Base-by-base conservation (phyloP, 2,888 invertebrate species). In the Andrena chrysosceles region DNA sequence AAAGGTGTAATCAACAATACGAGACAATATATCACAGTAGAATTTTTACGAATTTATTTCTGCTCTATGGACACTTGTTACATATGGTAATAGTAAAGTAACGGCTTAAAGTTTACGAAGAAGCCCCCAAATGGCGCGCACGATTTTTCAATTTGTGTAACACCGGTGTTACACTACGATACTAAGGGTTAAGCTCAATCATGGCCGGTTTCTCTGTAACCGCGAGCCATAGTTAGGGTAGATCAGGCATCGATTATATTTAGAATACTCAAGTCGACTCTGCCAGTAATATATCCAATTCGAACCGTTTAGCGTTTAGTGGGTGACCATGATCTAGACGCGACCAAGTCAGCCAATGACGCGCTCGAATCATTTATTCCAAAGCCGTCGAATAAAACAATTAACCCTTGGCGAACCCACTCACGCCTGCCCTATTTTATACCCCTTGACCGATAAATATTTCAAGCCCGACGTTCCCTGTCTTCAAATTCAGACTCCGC, bases 231-330 rank as follows among this genome's bases (percentile, higher is more conserved):
- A 71, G 83, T 85, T 85, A 62, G 75, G 87, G 63, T 84, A 87
- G 87, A 83, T 84, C 80, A 71, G 52, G 76, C 80, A 74, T 83
- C 74, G 66, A 84, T 76, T 83, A 77, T 80, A 80, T 83, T 84
- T 84, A 84, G 83, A 80, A 72, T 76, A 73, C 71, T 67, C 75
- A 72, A 63, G 73, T 78, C 54, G 66, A 31, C 54, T 71, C 49
- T 49, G 68, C 71, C 66, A 74, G 82, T 77, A 82, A 83, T 83
- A 77, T 64, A 59, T 83, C 56, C 77, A 82, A 83, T 83, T 82
- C 77, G 73, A 77, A 63, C 49, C 82, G 62, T 82, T 82, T 75
- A 82, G 63, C 67, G 62, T 82, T 82, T 67, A 82, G 63, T 62
- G 56, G 70, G 52, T 81, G 82, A 42, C 81, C 82, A 68, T 82